These are phyloP conservation scores for Lymantria monacha DNA, from an alignment of 2,888 invertebrate genomes.

Conservation along the genomic window DNA sequence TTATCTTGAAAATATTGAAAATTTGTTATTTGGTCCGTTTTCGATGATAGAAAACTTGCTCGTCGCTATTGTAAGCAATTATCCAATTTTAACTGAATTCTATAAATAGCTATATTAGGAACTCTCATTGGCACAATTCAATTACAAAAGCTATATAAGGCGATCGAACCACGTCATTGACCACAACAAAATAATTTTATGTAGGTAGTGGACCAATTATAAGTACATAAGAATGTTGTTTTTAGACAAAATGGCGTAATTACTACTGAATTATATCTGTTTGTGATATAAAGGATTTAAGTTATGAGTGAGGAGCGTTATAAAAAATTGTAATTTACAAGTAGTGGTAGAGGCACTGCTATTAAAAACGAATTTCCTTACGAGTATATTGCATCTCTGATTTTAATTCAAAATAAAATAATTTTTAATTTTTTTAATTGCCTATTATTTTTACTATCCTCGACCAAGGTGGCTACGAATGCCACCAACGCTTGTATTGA, in stretches of 20 bases:
- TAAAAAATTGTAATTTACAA: not conserved
- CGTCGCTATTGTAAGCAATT: too few species aligned
- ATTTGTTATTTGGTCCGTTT: too few species aligned
- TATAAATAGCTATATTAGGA: conserved; percentile 1
- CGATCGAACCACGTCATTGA: conserved; percentile 3
- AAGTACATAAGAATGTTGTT: conserved; percentile 23
- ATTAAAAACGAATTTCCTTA: too few species aligned
- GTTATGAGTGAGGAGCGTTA: conserved; percentile 11
- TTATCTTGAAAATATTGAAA: too few species aligned
- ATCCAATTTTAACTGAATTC: not conserved
- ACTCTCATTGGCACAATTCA: conserved; percentile 1
- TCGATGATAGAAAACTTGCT: too few species aligned
- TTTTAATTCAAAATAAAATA: too few species aligned
- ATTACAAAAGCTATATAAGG: conserved; percentile 6
- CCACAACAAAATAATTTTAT: conserved; percentile 4
- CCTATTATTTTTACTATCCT: too few species aligned
- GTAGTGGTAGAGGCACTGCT: not conserved
- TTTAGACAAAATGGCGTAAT: conserved; percentile 25
- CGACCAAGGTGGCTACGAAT: too few species aligned
- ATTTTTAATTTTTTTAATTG: too few species aligned
- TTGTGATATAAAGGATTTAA: conserved; percentile 8
- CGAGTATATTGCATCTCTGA: too few species aligned
- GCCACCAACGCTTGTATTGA: too few species aligned
- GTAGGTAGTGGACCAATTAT: conserved; percentile 30
- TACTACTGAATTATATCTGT: conserved; percentile 32